A percentile compares a stretch with the other conserved stretches of the same genome.
These are phyloP conservation scores for Dicyrtomina minuta DNA, from an alignment of 2,888 invertebrate species.

Conservation along the genomic window DNA sequence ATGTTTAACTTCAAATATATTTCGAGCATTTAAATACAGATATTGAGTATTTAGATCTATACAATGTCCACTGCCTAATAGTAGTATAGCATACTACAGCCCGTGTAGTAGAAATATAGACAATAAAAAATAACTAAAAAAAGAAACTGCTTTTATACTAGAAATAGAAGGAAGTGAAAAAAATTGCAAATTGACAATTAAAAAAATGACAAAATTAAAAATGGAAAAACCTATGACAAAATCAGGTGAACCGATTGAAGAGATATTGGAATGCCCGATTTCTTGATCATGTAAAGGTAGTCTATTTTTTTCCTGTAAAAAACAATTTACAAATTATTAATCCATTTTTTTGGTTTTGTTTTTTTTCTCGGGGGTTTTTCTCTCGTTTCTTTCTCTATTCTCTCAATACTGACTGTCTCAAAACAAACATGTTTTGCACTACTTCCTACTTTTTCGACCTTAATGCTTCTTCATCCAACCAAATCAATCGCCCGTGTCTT, in stretches of 20 bases:
- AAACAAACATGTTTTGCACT: background rate
- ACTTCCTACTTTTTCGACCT: background rate
- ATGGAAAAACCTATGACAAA: slow-evolving; percentile 22
- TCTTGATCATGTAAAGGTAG: slow-evolving; percentile 41
- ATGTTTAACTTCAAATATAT: too few species aligned
- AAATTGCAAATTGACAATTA: slow-evolving; percentile 14
- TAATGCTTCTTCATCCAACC: background rate
- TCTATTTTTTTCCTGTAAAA: slow-evolving; percentile 17
- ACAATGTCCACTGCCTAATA: background rate
- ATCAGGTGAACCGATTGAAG: slow-evolving; percentile 32
- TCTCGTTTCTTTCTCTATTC: slow-evolving; percentile 10
- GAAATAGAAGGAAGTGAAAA: slow-evolving; percentile 1
- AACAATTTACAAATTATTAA: slow-evolving; percentile 15
- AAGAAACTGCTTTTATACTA: too few species aligned
- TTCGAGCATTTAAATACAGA: too few species aligned
- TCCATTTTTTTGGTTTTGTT: slow-evolving; percentile 4
- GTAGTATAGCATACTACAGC: too few species aligned
- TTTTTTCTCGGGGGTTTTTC: background rate
- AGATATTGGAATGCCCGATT: slow-evolving; percentile 27
- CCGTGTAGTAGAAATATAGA: too few species aligned
- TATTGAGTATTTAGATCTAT: too few species aligned
- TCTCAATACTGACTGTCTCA: background rate
- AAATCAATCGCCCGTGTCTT: too few species aligned
- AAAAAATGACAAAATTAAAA: slow-evolving; percentile 1
- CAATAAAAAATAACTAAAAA: background rate